Evolutionary conservation across 2,113 vertebrate genomes (phyloP), one percentile per base, ranked within the genome.

Genomic region (Takifugu bimaculatus): DNA sequence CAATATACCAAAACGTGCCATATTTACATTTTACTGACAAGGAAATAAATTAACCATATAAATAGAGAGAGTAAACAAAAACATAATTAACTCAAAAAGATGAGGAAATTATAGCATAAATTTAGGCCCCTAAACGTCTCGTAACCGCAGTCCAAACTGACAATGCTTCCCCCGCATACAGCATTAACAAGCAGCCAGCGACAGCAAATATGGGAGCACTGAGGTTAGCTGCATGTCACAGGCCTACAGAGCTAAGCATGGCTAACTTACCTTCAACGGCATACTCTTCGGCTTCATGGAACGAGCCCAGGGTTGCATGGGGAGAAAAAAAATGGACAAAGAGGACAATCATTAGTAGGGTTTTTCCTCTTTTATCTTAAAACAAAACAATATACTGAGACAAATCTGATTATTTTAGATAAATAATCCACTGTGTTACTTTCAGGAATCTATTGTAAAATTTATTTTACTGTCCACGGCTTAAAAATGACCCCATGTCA

Each of bases 91-190:
- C 61, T 61, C 0, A 73, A 81, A 78, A 76, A 70, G 48, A 68
- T 13, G 62, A 70, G 49, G 57, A 62, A 55, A 67, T 45, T 4
- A 45, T 13, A 45, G 44, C 13, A 3, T 72, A 74, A 75, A 54
- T 44, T 87, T 85, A 82, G 80, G 62, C 75, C 85, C 89, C 83
- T 74, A 76, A 71, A 79, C 74, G 88, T 91, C 87, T 67, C 81
- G 65, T 71, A 91, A 91, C 90, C 89, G 88, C 90, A 91, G 89
- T 91, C 90, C 90, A 91, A 89, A 79, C 84, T 82, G 88, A 89
- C 87, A 90, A 89, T 87, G 84, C 81, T 71, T 79, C 84, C 83
- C 79, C 53, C 43, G 49, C 77, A 71, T 4, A 77, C 27, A 72
- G 74, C 63, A 71, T 72, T 68, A 60, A 72, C 52, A 68, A 77